Evolutionary conservation across 2,888 invertebrate genomes (phyloP).

Genomic region (Luffia ferchaultella): DNA sequence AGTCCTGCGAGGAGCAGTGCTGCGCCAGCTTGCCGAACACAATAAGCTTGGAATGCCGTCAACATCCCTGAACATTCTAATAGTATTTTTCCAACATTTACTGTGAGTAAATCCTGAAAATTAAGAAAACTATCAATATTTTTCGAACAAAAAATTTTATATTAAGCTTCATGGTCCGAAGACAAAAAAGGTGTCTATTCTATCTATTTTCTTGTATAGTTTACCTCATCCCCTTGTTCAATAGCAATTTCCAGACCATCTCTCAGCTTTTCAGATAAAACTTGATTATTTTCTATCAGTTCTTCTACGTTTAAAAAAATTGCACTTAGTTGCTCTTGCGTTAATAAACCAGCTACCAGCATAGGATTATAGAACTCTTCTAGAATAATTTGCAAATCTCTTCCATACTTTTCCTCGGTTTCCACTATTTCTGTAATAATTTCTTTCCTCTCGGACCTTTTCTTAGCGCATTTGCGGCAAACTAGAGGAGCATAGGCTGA

Average conservation of each 20-base stretch:
- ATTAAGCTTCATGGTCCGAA: not conserved
- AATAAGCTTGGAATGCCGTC: constrained; percentile 94
- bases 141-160: not conserved
- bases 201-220: not conserved
- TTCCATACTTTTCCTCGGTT: constrained; percentile 94
- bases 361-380: constrained; percentile 95
- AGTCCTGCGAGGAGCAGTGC: constrained; percentile 87
- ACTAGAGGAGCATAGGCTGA: constrained; percentile 79
- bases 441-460: constrained; percentile 90
- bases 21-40: constrained; percentile 91
- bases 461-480: constrained; percentile 89
- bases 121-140: constrained; percentile 7
- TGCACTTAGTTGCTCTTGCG: constrained; percentile 88
- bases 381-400: constrained; percentile 90
- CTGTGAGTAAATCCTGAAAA: constrained; percentile 78
- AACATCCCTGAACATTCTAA: constrained; percentile 92
- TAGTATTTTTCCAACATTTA: constrained; percentile 91
- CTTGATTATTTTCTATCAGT: constrained; percentile 86
- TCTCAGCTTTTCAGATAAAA: constrained; percentile 85
- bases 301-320: constrained; percentile 95
- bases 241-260: constrained; percentile 86
- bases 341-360: constrained; percentile 89
- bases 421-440: constrained; percentile 95
- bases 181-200: not conserved
- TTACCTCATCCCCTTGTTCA: constrained; percentile 78